Evolutionary conservation across 2,797 vertebrate genomes (phyloP).

Genomic region (Acanthornis magna): DNA sequence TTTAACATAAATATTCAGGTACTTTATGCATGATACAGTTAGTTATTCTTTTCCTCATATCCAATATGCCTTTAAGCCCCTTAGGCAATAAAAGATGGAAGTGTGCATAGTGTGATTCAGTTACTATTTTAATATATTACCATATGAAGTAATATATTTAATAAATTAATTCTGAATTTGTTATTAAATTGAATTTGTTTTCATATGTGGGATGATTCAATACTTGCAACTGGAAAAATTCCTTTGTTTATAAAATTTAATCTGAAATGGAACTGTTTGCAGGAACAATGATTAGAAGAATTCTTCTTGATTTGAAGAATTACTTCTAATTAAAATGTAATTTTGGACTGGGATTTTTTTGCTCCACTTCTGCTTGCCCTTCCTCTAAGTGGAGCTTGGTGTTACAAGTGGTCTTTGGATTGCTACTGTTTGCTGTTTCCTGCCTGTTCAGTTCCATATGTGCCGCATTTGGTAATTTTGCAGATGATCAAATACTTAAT

Average conservation of each 20-base stretch:
- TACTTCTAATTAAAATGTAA: background rate
- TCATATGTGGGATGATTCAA: accelerated
- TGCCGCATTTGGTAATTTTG: background rate
- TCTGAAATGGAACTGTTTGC: background rate
- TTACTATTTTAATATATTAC: background rate
- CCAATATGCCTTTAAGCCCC: background rate
- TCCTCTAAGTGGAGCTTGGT: background rate
- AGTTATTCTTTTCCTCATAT: background rate
- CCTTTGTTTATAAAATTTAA: background rate
- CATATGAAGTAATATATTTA: background rate
- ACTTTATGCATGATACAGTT: background rate
- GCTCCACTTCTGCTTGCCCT: background rate
- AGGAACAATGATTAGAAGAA: background rate
- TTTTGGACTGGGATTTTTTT: background rate
- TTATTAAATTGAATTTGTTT: background rate
- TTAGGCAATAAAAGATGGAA: background rate
- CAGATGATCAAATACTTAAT: background rate
- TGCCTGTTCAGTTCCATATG: background rate
- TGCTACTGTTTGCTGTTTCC: background rate
- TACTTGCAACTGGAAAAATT: background rate
- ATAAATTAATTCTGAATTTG: background rate
- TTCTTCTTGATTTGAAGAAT: background rate
- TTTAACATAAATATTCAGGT: background rate
- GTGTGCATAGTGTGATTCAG: background rate
- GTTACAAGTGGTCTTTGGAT: background rate